Percentiles rank a stretch among this genome's conserved stretches.
Conservation (phyloP, 2,888 invertebrate species). For the Megaustenia siamemsis region DNA sequence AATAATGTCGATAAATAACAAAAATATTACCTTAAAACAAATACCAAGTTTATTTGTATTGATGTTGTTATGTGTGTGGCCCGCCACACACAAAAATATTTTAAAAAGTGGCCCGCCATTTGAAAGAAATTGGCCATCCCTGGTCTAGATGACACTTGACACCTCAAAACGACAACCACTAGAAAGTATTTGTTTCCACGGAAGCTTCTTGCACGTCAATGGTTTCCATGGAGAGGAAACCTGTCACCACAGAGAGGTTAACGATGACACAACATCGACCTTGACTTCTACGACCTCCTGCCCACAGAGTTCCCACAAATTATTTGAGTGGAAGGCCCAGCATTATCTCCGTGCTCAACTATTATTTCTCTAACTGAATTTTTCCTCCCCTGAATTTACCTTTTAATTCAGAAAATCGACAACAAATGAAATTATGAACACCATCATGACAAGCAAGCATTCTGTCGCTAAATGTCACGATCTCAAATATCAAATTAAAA, state of each 20-base stretch:
- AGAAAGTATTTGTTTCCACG: too few relatives aligned
- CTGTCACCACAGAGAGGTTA: background rate
- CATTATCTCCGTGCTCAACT: background rate
- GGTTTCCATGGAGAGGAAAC: background rate
- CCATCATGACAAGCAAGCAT: background rate
- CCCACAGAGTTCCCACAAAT: background rate
- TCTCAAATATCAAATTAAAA: too few relatives aligned
- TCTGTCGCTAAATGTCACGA: background rate
- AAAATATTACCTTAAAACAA: too few relatives aligned
- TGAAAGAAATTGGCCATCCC: too few relatives aligned
- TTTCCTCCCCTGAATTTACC: background rate
- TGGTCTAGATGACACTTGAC: too few relatives aligned
- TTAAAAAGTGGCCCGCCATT: too few relatives aligned
- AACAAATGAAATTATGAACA: background rate
- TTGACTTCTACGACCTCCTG: background rate
- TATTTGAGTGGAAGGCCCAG: background rate
- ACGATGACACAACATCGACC: background rate
- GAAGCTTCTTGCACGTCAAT: background rate
- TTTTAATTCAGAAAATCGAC: background rate
- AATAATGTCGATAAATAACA: too few relatives aligned
- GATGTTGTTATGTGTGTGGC: too few relatives aligned
- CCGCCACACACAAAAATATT: too few relatives aligned
- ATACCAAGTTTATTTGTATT: too few relatives aligned
- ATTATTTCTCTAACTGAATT: background rate
- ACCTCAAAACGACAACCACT: too few relatives aligned